These are phyloP conservation scores for Sialis lutaria DNA, from an alignment of 2,888 invertebrate species.

Conservation along the genomic window DNA sequence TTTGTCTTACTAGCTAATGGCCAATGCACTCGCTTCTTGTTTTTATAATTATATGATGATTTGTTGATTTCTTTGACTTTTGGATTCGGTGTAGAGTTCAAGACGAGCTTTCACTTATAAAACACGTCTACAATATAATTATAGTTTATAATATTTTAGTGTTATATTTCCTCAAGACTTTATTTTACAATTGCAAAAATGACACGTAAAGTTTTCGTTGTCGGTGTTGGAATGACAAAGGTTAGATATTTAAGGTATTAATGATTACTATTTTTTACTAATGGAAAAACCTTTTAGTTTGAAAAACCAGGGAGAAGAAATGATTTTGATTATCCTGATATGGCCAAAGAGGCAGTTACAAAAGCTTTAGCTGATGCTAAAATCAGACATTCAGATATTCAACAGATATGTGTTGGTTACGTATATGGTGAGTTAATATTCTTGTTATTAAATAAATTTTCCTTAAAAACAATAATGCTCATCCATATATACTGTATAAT, in stretches of 20 bases:
- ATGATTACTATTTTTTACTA: neutral
- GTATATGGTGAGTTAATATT: conserved; percentile 49
- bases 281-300: conserved; percentile 36
- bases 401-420: conserved; percentile 85
- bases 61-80: no score
- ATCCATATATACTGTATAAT: neutral
- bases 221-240: conserved; percentile 97
- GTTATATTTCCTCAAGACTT: neutral
- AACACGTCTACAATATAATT: no score
- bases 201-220: conserved; percentile 53
- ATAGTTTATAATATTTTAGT: no score
- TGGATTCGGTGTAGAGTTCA: no score
- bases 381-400: conserved; percentile 54
- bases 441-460: no score
- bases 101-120: no score
- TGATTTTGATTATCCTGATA: conserved; percentile 82
- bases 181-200: conserved; percentile 14
- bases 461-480: no score
- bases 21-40: no score
- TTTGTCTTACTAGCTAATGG: no score
- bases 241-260: conserved; percentile 23
- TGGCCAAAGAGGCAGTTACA: conserved; percentile 83
- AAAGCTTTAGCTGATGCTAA: conserved; percentile 76
- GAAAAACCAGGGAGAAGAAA: conserved; percentile 75
- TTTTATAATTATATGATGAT: no score